Percentiles rank a stretch among this genome's conserved stretches.
phyloP scores from a whole-genome alignment of 2,888 invertebrate species.

The Meloe dianella region DNA sequence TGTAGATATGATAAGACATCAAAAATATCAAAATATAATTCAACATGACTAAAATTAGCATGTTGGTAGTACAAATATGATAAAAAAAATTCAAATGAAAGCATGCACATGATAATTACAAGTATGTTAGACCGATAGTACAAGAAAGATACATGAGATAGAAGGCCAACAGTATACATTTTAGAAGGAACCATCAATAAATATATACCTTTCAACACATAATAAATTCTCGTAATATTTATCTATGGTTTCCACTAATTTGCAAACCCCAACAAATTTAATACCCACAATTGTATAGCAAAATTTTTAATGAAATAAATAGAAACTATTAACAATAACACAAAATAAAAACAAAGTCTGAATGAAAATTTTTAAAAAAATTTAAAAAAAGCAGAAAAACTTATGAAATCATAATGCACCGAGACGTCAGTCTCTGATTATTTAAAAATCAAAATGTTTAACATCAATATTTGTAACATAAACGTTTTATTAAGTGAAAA shows the following conservation, averaged over 20 bases:
- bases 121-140: conserved; percentile 57
- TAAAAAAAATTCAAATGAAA: conserved; percentile 46
- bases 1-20: conserved; percentile 27
- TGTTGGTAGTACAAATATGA: conserved; percentile 28
- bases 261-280: conserved; percentile 51
- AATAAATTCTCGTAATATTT: conserved; percentile 32
- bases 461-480: conserved; percentile 5
- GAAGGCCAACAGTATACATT: conserved; percentile 60
- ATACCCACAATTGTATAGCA: conserved; percentile 55
- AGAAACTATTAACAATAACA: conserved; percentile 39
- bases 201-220: conserved; percentile 20
- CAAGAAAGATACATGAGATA: conserved; percentile 57
- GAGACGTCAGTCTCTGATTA: conserved; percentile 56
- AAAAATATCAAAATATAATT: conserved; percentile 25
- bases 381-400: conserved; percentile 45
- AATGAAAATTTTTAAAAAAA: conserved; percentile 39
- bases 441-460: conserved; percentile 52
- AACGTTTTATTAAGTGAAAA: conserved; percentile 15
- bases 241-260: conserved; percentile 43
- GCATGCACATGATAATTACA: conserved; percentile 56
- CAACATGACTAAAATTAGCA: conserved; percentile 43
- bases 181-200: conserved; percentile 43
- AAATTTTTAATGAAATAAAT: conserved; percentile 42
- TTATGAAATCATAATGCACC: conserved; percentile 47
- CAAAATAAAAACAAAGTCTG: conserved; percentile 45